Base-by-base conservation (phyloP, 2,113 vertebrate genomes). In the Peromyscus leucopus region DNA sequence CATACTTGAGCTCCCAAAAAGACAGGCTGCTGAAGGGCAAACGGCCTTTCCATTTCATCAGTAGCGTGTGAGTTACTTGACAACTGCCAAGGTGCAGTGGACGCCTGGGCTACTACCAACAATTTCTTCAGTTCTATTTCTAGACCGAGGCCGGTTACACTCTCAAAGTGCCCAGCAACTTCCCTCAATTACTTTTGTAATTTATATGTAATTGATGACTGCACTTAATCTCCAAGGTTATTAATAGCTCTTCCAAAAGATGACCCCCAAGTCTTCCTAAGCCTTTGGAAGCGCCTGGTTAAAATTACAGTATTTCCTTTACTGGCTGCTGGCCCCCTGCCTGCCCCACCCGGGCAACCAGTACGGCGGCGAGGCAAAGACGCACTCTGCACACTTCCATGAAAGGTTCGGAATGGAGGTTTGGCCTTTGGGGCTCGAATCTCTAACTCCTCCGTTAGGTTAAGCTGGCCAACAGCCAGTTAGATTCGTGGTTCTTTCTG, bases 161-260 rank as follows among this genome's bases (percentile, higher is more conserved):
- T 63, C 16, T 69, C 7, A 90, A 95, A 97, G 87, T 83, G 36
- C 42, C 92, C 71, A 80, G 72, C 83, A 94, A 96, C 94, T 96
- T 97, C 94, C 96, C 96, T 97, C 97, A 98, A 97, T 97, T 96
- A 97, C 96, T 63, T 98, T 97, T 96, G 94, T 95, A 96, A 96
- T 97, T 96, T 95, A 91, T 76, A 79, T 89, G 96, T 93, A 97
- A 97, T 97, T 98, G 97, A 97, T 83, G 80, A 93, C 96, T 93
- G 92, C 97, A 96, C 87, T 97, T 98, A 96, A 97, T 94, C 97
- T 97, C 93, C 92, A 79, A 94, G 71, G 94, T 93, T 98, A 97
- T 98, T 97, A 96, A 97, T 97, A 97, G 88, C 85, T 65, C 84
- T 93, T 90, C 91, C 59, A 87, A 95, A 96, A 93, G 95, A 95